Percentiles rank a stretch among this genome's conserved stretches.
phyloP scores from a whole-genome alignment of 2,888 invertebrate species.

The Oeneis ivallda region DNA sequence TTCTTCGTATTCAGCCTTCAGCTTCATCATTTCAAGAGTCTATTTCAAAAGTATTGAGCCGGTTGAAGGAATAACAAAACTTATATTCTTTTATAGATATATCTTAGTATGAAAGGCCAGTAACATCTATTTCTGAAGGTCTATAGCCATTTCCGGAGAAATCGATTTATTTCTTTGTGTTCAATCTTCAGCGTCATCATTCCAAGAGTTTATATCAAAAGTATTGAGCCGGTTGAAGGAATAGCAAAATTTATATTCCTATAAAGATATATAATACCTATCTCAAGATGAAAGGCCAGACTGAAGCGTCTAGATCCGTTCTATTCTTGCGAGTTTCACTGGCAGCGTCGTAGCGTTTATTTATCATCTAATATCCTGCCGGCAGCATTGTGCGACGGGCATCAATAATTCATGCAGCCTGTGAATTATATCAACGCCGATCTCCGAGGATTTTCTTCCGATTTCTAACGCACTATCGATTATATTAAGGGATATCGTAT shows the following conservation, averaged over 20 bases:
- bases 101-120: no score
- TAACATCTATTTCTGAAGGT: no score
- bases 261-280: background rate
- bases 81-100: no score
- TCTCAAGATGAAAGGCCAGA: slow-evolving; percentile 30
- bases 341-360: slow-evolving; percentile 45
- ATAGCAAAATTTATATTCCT: slow-evolving; percentile 5
- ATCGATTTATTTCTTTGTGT: background rate
- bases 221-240: background rate
- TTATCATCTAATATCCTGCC: slow-evolving; percentile 48
- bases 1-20: no score
- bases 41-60: no score
- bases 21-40: no score
- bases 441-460: slow-evolving; percentile 60
- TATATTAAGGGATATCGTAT: slow-evolving; percentile 8
- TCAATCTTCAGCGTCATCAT: background rate
- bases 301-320: slow-evolving; percentile 33
- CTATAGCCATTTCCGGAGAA: no score
- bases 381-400: slow-evolving; percentile 45
- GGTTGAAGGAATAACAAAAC: no score
- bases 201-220: background rate
- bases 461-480: slow-evolving; percentile 43
- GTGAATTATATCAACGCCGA: slow-evolving; percentile 64
- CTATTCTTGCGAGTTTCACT: slow-evolving; percentile 41
- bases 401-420: slow-evolving; percentile 70